phyloP scores from a whole-genome alignment of 2,113 vertebrate genomes.

The Melanerpes aurifrons region DNA sequence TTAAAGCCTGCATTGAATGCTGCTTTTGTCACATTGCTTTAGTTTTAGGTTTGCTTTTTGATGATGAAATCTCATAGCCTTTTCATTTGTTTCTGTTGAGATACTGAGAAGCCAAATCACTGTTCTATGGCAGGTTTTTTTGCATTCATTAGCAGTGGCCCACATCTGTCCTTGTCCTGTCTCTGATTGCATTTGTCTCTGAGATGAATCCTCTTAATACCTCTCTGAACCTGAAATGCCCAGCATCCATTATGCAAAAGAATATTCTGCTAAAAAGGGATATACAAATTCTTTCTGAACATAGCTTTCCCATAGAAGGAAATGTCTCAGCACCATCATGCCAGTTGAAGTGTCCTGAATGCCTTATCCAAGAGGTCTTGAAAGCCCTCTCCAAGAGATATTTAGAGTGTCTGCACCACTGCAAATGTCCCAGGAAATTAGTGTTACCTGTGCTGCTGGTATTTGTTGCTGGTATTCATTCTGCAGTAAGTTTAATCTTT shows the following conservation, averaged over 20 bases:
- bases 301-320: neutral
- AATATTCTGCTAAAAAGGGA: neutral
- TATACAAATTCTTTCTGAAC: neutral
- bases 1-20: neutral
- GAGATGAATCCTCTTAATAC: neutral
- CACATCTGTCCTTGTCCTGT: neutral
- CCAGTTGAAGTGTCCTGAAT: neutral
- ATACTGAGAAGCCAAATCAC: neutral
- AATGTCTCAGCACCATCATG: neutral
- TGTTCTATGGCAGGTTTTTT: neutral
- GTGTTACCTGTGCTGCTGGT: neutral
- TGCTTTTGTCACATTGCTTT: neutral
- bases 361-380: neutral
- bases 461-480: neutral
- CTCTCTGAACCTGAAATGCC: neutral
- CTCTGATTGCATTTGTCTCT: too few species aligned
- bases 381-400: neutral
- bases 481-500: neutral
- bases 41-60: neutral
- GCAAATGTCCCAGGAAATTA: neutral
- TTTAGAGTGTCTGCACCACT: neutral
- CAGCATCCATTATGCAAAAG: neutral
- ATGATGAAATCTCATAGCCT: neutral
- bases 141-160: neutral
- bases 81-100: neutral